phyloP scores from a whole-genome alignment of 2,113 vertebrate species.

The Tautogolabrus adspersus region DNA sequence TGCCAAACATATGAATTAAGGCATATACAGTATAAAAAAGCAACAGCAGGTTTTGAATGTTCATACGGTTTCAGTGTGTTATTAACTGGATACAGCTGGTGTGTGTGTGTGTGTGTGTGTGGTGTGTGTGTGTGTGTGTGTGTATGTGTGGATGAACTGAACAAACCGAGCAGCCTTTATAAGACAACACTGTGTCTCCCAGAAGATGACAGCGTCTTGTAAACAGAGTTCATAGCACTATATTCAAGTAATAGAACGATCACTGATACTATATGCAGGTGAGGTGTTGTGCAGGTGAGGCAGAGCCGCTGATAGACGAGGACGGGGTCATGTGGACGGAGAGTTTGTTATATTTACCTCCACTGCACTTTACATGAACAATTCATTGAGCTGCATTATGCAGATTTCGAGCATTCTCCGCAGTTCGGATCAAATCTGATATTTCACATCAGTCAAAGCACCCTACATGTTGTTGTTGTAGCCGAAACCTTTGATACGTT shows the following conservation, averaged over 20 bases:
- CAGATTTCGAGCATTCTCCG: no score
- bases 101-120: background rate
- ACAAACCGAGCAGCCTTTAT: constrained; percentile 92
- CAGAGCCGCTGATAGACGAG: constrained; percentile 63
- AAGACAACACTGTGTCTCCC: constrained; percentile 85
- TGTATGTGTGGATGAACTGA: constrained; percentile 82
- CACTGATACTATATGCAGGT: constrained; percentile 90
- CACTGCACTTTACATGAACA: no score
- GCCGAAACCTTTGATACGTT: no score
- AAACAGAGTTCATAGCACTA: constrained; percentile 98
- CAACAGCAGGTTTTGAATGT: constrained; percentile 91
- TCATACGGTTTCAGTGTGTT: constrained; percentile 84
- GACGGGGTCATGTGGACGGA: no score
- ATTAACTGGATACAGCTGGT: constrained; percentile 89
- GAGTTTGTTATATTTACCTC: no score
- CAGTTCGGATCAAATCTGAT: no score
- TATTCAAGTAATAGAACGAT: constrained; percentile 98
- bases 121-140: background rate
- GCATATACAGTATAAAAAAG: constrained; percentile 98
- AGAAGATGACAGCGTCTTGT: constrained; percentile 92
- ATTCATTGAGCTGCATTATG: no score
- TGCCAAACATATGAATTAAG: constrained; percentile 99
- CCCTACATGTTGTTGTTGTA: no score
- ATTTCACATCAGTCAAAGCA: no score
- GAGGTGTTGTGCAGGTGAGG: constrained; percentile 81